These are phyloP conservation scores for Euspilapteryx auroguttella DNA, from an alignment of 2,888 invertebrate genomes.

Conservation along the genomic window DNA sequence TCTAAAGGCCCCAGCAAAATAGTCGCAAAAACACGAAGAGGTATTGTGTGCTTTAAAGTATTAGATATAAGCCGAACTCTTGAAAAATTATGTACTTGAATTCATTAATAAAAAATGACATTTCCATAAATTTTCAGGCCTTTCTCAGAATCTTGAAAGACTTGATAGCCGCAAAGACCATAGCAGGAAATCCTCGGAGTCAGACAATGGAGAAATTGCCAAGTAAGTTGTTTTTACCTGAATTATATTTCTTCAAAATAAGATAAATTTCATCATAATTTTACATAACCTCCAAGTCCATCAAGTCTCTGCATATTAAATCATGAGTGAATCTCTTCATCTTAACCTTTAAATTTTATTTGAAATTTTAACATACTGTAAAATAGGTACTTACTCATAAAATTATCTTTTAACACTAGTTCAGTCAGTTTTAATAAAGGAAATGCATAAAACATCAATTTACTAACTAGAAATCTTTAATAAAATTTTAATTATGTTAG, in stretches of 20 bases:
- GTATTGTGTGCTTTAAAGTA: too few species aligned
- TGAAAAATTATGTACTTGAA: neutral
- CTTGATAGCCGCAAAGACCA: constrained; percentile 74
- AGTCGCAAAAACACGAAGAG: constrained; percentile 83
- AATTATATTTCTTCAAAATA: constrained; percentile 10
- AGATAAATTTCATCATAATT: constrained; percentile 42
- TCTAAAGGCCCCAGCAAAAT: constrained; percentile 87
- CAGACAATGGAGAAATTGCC: constrained; percentile 67
- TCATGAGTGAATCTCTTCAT: too few species aligned
- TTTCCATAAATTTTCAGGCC: constrained; percentile 50
- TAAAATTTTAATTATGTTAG: too few species aligned
- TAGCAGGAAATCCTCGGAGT: constrained; percentile 68
- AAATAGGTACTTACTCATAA: too few species aligned
- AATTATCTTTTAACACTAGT: too few species aligned
- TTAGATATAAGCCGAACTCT: too few species aligned
- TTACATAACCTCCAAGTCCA: constrained; percentile 46
- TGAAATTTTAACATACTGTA: too few species aligned
- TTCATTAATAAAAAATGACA: constrained; percentile 5
- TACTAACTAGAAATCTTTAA: too few species aligned
- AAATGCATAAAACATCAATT: too few species aligned
- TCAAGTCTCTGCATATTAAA: too few species aligned
- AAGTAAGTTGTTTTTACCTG: constrained; percentile 47
- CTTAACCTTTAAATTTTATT: too few species aligned
- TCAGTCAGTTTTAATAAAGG: too few species aligned
- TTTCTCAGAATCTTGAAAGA: constrained; percentile 80